Evolutionary conservation across 1,140 invertebrate species (phyloP).

Genomic region (Rhysida immarginata): DNA sequence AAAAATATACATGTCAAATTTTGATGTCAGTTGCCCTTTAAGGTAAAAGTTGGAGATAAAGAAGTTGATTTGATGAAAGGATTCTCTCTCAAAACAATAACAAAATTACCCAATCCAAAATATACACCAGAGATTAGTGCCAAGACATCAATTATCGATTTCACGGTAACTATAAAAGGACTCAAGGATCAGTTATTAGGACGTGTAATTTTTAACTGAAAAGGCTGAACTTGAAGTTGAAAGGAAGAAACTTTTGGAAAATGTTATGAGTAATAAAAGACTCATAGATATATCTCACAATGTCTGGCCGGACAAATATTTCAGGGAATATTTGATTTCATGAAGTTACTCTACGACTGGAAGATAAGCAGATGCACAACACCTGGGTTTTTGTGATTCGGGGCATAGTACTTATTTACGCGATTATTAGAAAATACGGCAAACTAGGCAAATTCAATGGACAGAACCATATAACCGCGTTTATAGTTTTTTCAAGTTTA

Average conservation of each 20-base stretch:
- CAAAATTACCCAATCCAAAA: conserved; percentile 84
- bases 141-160: conserved; percentile 91
- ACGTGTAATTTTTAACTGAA: conserved; percentile 88
- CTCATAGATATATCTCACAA: no score
- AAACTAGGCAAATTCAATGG: no score
- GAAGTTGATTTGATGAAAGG: conserved; percentile 93
- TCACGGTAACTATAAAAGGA: conserved; percentile 91
- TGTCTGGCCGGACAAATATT: no score
- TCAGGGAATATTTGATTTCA: no score
- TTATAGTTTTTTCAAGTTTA: no score
- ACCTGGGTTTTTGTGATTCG: no score
- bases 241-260: conserved; percentile 83
- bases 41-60: conserved; percentile 85
- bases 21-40: no score
- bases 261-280: conserved; percentile 86
- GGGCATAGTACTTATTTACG: no score
- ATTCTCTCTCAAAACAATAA: conserved; percentile 89
- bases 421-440: no score
- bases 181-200: conserved; percentile 89
- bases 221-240: conserved; percentile 84
- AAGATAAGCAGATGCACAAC: conserved; percentile 77
- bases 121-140: conserved; percentile 88
- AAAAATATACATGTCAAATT: no score
- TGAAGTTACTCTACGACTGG: no score
- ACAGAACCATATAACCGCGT: no score